Evolutionary conservation across 2,113 vertebrate species (phyloP).

Genomic region (Salvelinus namaycush): DNA sequence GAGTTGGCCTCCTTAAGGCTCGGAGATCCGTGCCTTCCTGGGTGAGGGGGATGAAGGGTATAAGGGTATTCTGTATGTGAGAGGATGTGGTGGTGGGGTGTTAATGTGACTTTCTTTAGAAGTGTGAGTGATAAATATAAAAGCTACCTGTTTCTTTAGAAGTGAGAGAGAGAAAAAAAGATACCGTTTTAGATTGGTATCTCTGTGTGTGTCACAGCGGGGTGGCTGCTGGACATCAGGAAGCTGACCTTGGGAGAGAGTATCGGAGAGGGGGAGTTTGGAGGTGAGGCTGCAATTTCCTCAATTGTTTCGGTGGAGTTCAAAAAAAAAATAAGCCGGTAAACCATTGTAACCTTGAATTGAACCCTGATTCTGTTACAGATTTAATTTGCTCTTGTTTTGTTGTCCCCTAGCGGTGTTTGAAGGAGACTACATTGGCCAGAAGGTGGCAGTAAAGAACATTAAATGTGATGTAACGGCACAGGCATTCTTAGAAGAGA

Average conservation of each 20-base stretch:
- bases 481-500: slow-evolving; percentile 88
- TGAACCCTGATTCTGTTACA: neutral
- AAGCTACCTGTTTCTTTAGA: too few relatives aligned
- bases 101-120: too few relatives aligned
- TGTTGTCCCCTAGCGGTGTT: slow-evolving; percentile 75
- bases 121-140: too few relatives aligned
- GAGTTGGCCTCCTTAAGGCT: too few relatives aligned
- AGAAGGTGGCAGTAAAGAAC: slow-evolving; percentile 91
- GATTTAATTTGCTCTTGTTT: too few relatives aligned
- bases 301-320: neutral
- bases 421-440: slow-evolving; percentile 84
- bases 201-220: slow-evolving; percentile 66
- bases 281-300: slow-evolving; percentile 72
- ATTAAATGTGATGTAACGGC: slow-evolving; percentile 90
- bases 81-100: too few relatives aligned
- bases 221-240: slow-evolving; percentile 86
- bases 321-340: neutral
- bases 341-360: neutral
- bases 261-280: slow-evolving; percentile 89
- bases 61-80: too few relatives aligned
- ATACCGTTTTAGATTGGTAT: too few relatives aligned
- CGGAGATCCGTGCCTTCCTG: too few relatives aligned
- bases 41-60: too few relatives aligned
- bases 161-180: too few relatives aligned
- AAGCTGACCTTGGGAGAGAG: slow-evolving; percentile 77